Evolutionary conservation across 2,888 invertebrate species (phyloP), one percentile per base, ranked within the genome.

Genomic region (Idaea dimidiata): DNA sequence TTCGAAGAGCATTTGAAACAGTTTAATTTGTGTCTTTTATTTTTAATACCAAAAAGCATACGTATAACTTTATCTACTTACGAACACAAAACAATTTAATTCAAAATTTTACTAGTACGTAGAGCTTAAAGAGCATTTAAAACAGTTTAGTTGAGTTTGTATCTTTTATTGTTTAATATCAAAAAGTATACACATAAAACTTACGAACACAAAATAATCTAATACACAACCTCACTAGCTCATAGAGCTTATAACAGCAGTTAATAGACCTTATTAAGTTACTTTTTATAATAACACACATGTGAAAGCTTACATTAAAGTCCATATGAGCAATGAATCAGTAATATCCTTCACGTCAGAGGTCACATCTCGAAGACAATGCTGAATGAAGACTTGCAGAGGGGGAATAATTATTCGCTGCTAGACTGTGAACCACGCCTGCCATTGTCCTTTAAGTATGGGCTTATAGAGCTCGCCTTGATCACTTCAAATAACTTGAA

Each of bases 361-460:
- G 88, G 88, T 89, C 89, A 87, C 81, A 85, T 81, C 82, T 79
- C 78, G 70, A 81, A 89, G 84, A 90, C 89, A 90, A 90, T 90
- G 86, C 86, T 84, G 84, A 87, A 87, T 86, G 88, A 86, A 83
- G 81, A 78, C 80, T 78, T 75, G 74, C 65, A 72, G 73, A 70
- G 73, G 76, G 80, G 81, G 79, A 79, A 75, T 89, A 91, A 91
- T 91, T 90, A 90, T 88, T 85, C 86, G 82, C 84, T 82, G 84
- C 88, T 87, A 86, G 84, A 81, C 78, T 74, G 80, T 75, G 77
- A 77, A 82, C 87, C 91, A 89, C 91, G 90, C 91, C 91, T 75
- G 83, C 90, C 83, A 91, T 91, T 91, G 90, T 91, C 69, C 75
- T 65, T 80, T 86, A 85, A 87, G 82, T 83, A 82, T 76, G 78